A percentile compares a stretch with the other conserved stretches of the same genome.
These are phyloP conservation scores for Drosophila fuyamai DNA, from an alignment of 1,140 invertebrate genomes.

Conservation along the genomic window DNA sequence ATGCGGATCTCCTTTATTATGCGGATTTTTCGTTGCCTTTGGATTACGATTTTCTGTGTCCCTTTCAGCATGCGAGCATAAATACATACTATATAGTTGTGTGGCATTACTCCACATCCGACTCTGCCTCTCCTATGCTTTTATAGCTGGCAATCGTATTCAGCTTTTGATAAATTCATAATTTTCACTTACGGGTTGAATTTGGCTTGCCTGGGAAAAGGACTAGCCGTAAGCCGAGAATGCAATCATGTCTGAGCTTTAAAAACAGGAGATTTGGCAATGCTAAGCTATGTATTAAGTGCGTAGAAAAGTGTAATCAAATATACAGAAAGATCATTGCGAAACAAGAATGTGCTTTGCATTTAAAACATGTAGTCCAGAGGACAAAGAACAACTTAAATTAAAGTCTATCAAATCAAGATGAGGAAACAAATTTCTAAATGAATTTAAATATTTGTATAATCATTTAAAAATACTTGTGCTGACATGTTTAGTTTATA, in stretches of 20 bases:
- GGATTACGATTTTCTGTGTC: slow-evolving; percentile 36
- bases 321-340: background rate
- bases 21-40: slow-evolving; percentile 45
- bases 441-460: background rate
- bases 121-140: background rate
- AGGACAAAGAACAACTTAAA: background rate
- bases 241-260: slow-evolving; percentile 21
- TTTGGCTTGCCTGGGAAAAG: slow-evolving; percentile 7
- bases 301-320: slow-evolving; percentile 1
- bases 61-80: slow-evolving; percentile 10
- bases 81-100: background rate
- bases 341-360: too few relatives aligned
- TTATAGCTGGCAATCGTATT: slow-evolving; percentile 10
- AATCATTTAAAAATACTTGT: too few relatives aligned
- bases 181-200: slow-evolving; percentile 32
- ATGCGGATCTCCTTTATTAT: slow-evolving; percentile 42
- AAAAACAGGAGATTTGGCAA: background rate
- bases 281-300: slow-evolving; percentile 6
- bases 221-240: slow-evolving; percentile 13
- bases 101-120: slow-evolving; percentile 1
- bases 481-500: too few relatives aligned
- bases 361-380: too few relatives aligned
- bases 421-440: too few relatives aligned
- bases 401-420: too few relatives aligned
- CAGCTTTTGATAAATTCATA: slow-evolving; percentile 35